phyloP scores from a whole-genome alignment of 92 coral and sea anemone genomes.

The Blastomussa wellsi region DNA sequence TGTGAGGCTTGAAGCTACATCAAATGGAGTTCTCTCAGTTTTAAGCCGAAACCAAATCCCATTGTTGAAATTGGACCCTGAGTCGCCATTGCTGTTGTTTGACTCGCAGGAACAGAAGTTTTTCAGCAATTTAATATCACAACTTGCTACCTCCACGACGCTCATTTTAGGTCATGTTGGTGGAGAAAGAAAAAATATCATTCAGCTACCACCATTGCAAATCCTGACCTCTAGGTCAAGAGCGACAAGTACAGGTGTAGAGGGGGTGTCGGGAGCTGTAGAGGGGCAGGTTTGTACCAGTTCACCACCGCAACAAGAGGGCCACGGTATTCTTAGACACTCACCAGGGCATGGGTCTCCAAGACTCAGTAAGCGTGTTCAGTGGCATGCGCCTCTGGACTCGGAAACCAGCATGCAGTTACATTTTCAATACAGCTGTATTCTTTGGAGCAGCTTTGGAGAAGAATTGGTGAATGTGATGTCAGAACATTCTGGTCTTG shows the following conservation, averaged over 20 bases:
- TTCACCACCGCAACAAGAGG: slow-evolving; percentile 32
- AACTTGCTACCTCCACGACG: slow-evolving; percentile 72
- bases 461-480: slow-evolving; percentile 55
- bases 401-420: slow-evolving; percentile 62
- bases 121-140: slow-evolving; percentile 59
- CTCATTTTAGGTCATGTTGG: slow-evolving; percentile 45
- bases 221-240: neutral
- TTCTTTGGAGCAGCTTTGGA: slow-evolving; percentile 77
- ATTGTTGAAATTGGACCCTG: slow-evolving; percentile 50
- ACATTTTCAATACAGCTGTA: slow-evolving; percentile 64
- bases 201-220: slow-evolving; percentile 28
- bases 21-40: slow-evolving; percentile 59
- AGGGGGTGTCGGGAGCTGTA: neutral
- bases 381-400: slow-evolving; percentile 76
- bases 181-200: slow-evolving; percentile 24
- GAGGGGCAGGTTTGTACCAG: neutral
- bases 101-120: slow-evolving; percentile 68
- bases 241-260: neutral
- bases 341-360: slow-evolving; percentile 59
- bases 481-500: slow-evolving; percentile 28
- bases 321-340: slow-evolving; percentile 80
- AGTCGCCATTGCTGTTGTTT: slow-evolving; percentile 63
- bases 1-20: slow-evolving; percentile 15
- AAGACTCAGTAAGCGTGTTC: slow-evolving; percentile 75
- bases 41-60: slow-evolving; percentile 57